Percentiles rank a stretch among this genome's conserved stretches.
Evolutionary conservation across 2,113 vertebrate species (phyloP).

Genomic region (Bos taurus): ARS-UCD2.0 NC_037352.1:36870501-36871000

Average conservation of each 20-base stretch:
- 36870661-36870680: neutral
- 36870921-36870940: neutral
- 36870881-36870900: neutral
- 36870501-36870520: neutral
- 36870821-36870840: neutral
- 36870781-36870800: neutral
- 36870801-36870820: neutral
- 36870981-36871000: neutral
- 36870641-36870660: neutral
- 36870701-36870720: neutral
- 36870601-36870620: neutral
- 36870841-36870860: neutral
- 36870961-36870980: neutral
- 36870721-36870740: neutral
- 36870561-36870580: neutral
- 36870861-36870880: neutral
- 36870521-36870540: no score
- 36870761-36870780: neutral
- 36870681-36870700: neutral
- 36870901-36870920: neutral
- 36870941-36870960: neutral
- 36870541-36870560: no score
- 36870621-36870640: neutral
- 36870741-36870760: neutral
- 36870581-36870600: neutral